Percentiles rank a stretch among this genome's conserved stretches.
Evolutionary conservation across 2,888 invertebrate species (phyloP).

Genomic region (Harmothoe impar): DNA sequence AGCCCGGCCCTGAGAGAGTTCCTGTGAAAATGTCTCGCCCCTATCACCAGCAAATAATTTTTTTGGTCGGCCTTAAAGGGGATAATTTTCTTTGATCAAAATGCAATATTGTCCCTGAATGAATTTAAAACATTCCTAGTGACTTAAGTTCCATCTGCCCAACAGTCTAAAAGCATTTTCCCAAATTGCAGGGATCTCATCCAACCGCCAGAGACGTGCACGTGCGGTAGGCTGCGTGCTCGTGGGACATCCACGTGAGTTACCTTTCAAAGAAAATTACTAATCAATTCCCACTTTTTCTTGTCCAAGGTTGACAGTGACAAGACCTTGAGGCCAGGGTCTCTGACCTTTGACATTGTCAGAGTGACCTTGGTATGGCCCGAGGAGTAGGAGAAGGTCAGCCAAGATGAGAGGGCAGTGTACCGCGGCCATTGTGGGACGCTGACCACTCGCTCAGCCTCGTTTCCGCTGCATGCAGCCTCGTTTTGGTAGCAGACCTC

Average conservation of each 20-base stretch:
- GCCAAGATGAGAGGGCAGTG: neutral
- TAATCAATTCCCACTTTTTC: neutral
- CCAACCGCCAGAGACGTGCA: neutral
- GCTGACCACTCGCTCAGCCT: neutral
- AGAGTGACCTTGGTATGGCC: neutral
- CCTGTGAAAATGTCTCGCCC: too few species aligned
- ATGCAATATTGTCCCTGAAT: too few species aligned
- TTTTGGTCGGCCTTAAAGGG: too few species aligned
- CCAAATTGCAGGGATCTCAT: neutral
- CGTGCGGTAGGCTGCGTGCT: neutral
- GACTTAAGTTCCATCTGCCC: too few species aligned
- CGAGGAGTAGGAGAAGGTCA: neutral
- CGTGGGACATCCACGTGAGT: neutral
- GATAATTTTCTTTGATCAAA: too few species aligned
- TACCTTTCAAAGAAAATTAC: slow-evolving; percentile 4
- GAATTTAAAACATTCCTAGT: too few species aligned
- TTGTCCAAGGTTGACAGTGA: neutral
- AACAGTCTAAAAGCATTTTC: too few species aligned
- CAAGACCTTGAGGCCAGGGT: neutral
- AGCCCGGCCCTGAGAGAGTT: too few species aligned
- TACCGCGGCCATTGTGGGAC: slow-evolving; percentile 29
- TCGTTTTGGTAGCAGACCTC: neutral
- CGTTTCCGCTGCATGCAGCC: neutral
- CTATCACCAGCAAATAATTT: too few species aligned
- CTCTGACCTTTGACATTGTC: slow-evolving; percentile 1